A percentile compares a stretch with the other conserved stretches of the same genome.
phyloP scores from a whole-genome alignment of 2,888 invertebrate species.

The Scaptomyza polygonia region DNA sequence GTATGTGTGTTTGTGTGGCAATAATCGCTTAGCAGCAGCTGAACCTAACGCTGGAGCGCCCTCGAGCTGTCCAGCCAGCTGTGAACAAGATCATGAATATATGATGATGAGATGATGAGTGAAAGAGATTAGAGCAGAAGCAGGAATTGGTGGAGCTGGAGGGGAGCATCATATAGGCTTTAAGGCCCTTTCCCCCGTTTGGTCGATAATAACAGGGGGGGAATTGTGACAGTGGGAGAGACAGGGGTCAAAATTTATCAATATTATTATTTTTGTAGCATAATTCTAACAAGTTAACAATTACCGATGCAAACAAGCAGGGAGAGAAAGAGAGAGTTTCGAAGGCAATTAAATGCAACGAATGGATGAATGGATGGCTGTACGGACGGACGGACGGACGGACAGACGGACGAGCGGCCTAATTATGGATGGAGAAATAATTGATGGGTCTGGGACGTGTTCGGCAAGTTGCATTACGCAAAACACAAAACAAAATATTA shows the following conservation, averaged over 20 bases:
- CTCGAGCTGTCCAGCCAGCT: conserved; percentile 11
- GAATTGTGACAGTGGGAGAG: background rate
- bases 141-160: background rate
- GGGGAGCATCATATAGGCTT: conserved; percentile 17
- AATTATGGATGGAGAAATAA: background rate
- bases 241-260: conserved; percentile 51
- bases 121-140: background rate
- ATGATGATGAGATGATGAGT: background rate
- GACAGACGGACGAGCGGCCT: background rate
- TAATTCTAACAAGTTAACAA: conserved; percentile 56
- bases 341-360: background rate
- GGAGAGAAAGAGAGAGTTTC: background rate
- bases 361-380: conserved; percentile 1
- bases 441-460: conserved; percentile 7
- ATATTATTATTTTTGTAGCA: conserved; percentile 68
- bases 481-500: conserved; percentile 9
- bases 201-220: background rate
- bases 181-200: conserved; percentile 2
- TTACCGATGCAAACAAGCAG: conserved; percentile 17
- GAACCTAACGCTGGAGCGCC: conserved; percentile 11
- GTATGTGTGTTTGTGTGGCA: conserved; percentile 19
- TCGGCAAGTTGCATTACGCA: conserved; percentile 28
- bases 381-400: background rate
- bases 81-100: conserved; percentile 1
- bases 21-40: conserved; percentile 13